Evolutionary conservation across 2,888 invertebrate species (phyloP).

Genomic region (Mechanitis messenoides): DNA sequence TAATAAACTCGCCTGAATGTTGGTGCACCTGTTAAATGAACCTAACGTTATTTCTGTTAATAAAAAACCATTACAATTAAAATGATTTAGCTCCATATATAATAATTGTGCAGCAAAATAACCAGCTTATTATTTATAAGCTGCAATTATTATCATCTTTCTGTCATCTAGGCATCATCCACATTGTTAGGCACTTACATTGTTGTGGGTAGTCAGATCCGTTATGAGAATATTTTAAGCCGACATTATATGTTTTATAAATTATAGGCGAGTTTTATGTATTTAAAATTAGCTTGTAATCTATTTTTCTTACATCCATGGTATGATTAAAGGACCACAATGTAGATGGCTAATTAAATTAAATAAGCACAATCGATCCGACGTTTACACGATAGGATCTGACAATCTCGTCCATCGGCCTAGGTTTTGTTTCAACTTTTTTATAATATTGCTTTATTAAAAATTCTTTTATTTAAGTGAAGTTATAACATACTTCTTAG

Average conservation of each 20-base stretch:
- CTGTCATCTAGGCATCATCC: slow-evolving; percentile 1
- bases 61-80: slow-evolving; percentile 31
- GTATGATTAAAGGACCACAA: not conserved
- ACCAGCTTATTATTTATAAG: slow-evolving; percentile 20
- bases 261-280: slow-evolving; percentile 9
- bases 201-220: slow-evolving; percentile 15
- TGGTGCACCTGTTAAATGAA: slow-evolving; percentile 48
- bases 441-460: not conserved
- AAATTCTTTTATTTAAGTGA: not conserved
- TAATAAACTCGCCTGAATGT: slow-evolving; percentile 58
- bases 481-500: not conserved
- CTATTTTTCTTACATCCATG: not conserved
- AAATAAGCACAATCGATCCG: slow-evolving; percentile 4
- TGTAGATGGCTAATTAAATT: slow-evolving; percentile 8
- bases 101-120: slow-evolving; percentile 8
- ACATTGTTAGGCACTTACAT: slow-evolving; percentile 12
- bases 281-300: slow-evolving; percentile 5
- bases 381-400: not conserved
- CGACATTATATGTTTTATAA: not conserved
- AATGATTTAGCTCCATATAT: slow-evolving; percentile 1
- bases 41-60: slow-evolving; percentile 66
- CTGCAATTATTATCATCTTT: slow-evolving; percentile 14
- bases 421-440: not conserved
- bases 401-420: slow-evolving; percentile 5
- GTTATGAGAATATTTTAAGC: slow-evolving; percentile 12